These are phyloP conservation scores for Drosophila paulistorum DNA, from an alignment of 1,140 invertebrate genomes.

Conservation along the genomic window DNA sequence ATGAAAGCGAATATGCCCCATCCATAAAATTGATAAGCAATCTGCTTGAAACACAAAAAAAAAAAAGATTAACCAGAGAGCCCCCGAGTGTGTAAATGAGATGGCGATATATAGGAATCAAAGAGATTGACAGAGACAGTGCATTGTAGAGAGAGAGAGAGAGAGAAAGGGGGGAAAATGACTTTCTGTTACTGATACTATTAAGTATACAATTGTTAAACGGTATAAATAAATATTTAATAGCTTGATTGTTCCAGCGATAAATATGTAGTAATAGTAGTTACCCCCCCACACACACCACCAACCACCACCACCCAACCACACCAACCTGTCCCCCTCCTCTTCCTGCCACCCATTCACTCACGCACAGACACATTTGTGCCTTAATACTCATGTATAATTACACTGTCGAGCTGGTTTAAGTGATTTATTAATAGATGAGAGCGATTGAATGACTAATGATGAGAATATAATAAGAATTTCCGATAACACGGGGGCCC, in stretches of 20 bases:
- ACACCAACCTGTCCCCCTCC: background rate
- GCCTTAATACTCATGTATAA: constrained; percentile 24
- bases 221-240: constrained; percentile 44
- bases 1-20: constrained; percentile 35
- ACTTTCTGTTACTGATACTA: constrained; percentile 8
- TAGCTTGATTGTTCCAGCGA: constrained; percentile 38
- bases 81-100: constrained; percentile 4
- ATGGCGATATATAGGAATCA: background rate
- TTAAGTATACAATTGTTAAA: constrained; percentile 44
- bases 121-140: background rate
- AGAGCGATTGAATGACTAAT: constrained; percentile 11
- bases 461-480: constrained; percentile 18
- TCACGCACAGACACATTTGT: constrained; percentile 6
- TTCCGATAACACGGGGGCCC: background rate
- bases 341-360: background rate
- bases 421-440: constrained; percentile 29
- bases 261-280: constrained; percentile 61
- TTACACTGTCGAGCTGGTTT: constrained; percentile 30
- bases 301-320: background rate
- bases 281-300: background rate
- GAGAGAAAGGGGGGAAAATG: constrained; percentile 1
- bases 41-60: constrained; percentile 24
- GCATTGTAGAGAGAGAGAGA: too few relatives aligned
- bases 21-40: constrained; percentile 70
- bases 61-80: constrained; percentile 48